These are phyloP conservation scores for Drosophila micromelanica DNA, from an alignment of 1,140 invertebrate genomes.

Conservation along the genomic window DNA sequence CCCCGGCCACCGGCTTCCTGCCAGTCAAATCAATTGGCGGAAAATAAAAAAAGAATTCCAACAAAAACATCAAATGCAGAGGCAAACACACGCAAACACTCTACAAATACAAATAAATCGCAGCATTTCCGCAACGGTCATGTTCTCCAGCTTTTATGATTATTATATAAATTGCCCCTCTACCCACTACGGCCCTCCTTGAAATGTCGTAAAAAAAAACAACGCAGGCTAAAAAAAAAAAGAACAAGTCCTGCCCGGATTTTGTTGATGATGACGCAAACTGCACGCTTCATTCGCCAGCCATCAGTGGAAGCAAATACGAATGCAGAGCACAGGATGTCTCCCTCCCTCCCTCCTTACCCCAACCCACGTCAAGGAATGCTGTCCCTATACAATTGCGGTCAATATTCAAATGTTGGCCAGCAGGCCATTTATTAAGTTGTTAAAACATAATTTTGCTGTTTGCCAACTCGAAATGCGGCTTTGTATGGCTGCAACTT, in stretches of 20 bases:
- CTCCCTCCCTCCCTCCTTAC: not conserved
- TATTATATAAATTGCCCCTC: slow-evolving; percentile 70
- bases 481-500: slow-evolving; percentile 53
- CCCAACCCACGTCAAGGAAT: not conserved
- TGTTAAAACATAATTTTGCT: slow-evolving; percentile 75
- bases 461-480: slow-evolving; percentile 48
- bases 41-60: slow-evolving; percentile 60
- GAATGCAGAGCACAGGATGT: slow-evolving; percentile 5
- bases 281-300: slow-evolving; percentile 56
- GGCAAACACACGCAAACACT: slow-evolving; percentile 36
- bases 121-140: slow-evolving; percentile 76
- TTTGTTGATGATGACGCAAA: slow-evolving; percentile 59
- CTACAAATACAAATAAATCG: slow-evolving; percentile 79
- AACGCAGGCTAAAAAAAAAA: slow-evolving; percentile 64
- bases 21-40: slow-evolving; percentile 78
- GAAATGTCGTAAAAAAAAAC: slow-evolving; percentile 68
- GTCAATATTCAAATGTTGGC: slow-evolving; percentile 70
- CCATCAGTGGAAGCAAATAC: slow-evolving; percentile 33
- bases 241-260: slow-evolving; percentile 39
- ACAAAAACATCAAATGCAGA: slow-evolving; percentile 24
- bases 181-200: slow-evolving; percentile 13
- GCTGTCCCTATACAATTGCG: not conserved
- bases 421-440: slow-evolving; percentile 64
- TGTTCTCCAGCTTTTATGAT: slow-evolving; percentile 76
- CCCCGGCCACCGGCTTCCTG: slow-evolving; percentile 19